Percentiles rank a stretch among this genome's conserved stretches.
These are phyloP conservation scores for Capitulum mitella DNA, from an alignment of 2,888 invertebrate species.

Conservation along the genomic window DNA sequence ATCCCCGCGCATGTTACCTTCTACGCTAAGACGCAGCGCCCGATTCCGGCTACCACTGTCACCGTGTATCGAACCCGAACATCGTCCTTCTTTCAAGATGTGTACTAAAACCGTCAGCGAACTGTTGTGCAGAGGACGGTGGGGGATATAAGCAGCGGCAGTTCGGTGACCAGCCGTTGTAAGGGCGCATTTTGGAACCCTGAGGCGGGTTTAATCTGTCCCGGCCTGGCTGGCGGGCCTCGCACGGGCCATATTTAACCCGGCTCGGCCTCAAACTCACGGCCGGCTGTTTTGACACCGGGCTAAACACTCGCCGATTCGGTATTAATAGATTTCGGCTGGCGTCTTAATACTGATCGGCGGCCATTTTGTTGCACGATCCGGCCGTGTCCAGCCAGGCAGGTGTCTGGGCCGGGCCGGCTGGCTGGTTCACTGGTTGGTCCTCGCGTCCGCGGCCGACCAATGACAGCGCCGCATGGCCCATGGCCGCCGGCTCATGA, in stretches of 20 bases:
- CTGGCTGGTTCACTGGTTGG: not conserved
- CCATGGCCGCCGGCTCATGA: not conserved
- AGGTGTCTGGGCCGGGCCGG: not conserved
- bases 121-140: too few relatives aligned
- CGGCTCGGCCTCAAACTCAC: not conserved
- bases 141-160: too few relatives aligned
- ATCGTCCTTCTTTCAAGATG: too few relatives aligned
- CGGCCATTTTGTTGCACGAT: constrained; percentile 3
- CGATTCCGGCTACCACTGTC: too few relatives aligned
- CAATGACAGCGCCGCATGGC: not conserved
- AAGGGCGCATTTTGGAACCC: too few relatives aligned
- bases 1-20: too few relatives aligned
- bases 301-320: not conserved
- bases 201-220: too few relatives aligned
- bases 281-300: not conserved
- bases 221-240: not conserved
- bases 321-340: not conserved
- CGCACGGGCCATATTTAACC: not conserved
- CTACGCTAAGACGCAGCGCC: too few relatives aligned
- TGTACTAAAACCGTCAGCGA: too few relatives aligned
- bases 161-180: too few relatives aligned
- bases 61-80: too few relatives aligned
- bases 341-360: not conserved
- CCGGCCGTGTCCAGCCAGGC: not conserved
- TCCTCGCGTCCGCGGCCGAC: not conserved